Base-by-base conservation (phyloP, 1,140 invertebrate genomes). In the Polyergus mexicanus region DNA sequence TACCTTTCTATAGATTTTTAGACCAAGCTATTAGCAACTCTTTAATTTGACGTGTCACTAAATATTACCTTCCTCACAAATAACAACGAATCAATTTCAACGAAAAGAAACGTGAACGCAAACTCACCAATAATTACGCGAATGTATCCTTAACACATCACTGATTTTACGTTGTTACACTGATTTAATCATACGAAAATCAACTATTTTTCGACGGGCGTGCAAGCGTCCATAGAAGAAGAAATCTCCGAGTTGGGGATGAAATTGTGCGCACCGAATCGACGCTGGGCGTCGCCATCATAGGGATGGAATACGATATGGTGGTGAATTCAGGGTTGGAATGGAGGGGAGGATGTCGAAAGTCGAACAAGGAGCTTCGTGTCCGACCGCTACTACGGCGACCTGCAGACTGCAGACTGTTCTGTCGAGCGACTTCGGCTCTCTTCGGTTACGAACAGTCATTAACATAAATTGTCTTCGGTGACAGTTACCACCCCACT, bases 391-490 rank as follows among this genome's bases (percentile, higher is more conserved):
- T 88, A 84, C 92, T 88, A 91, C 93, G 93, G 92, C 92, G 92
- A 90, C 88, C 92, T 88, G 89, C 92, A 92, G 93, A 95, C 94
- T 95, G 93, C 92, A 92, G 93, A 95, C 94, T 95, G 93, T 83
- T 83, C 71, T 72, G 81, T 60, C 88, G 88, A 78, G 92, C 90
- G 90, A 85, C 85, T 90, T 93, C 89, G 92, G 90, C 91, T 56
- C 85, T 87, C 62, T 87, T 69, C 86, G 90, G 89, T 89, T 92
- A 91, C 89, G 91, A 94, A 93, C 92, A 93, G 92, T 94, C 94
- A 94, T 95, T 95, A 95, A 93, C 94, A 95, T 95, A 95, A 95
- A 95, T 95, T 95, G 94, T 94, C 94, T 94, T 94, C 92, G 93
- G 93, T 92, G 94, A 95, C 94, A 94, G 94, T 94, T 94, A 93